These are phyloP conservation scores for Distichodus sexfasciatus DNA, from an alignment of 2,797 vertebrate species.

Conservation along the genomic window DNA sequence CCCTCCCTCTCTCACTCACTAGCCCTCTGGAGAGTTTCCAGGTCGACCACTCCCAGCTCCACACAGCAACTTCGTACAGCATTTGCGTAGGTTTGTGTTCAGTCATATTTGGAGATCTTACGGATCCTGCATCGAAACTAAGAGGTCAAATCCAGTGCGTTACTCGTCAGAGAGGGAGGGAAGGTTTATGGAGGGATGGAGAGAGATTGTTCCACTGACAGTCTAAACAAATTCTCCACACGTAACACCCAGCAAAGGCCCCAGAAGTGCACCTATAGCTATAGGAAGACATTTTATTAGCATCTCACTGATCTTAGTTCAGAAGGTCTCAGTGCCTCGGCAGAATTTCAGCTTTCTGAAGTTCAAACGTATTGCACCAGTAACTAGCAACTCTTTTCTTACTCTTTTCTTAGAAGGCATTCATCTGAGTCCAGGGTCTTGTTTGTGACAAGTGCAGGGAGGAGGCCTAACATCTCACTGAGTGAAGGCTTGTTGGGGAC, in stretches of 20 bases:
- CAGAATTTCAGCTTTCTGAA: too few relatives aligned
- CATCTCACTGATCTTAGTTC: constrained; percentile 33
- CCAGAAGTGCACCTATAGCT: neutral
- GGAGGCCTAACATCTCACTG: constrained; percentile 19
- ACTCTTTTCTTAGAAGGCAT: constrained; percentile 7
- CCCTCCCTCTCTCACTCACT: neutral
- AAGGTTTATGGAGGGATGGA: constrained; percentile 22
- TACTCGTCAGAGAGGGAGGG: constrained; percentile 15
- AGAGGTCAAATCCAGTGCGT: constrained; percentile 13
- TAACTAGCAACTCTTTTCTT: constrained; percentile 11
- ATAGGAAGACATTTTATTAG: constrained; percentile 33
- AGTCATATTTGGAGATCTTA: neutral
- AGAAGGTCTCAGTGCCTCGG: constrained; percentile 11
- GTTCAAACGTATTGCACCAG: too few relatives aligned
- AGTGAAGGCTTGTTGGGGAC: constrained; percentile 42
- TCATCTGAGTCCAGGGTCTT: constrained; percentile 41
- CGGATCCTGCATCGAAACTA: neutral
- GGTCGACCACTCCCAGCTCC: constrained; percentile 17
- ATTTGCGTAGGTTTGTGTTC: constrained; percentile 15
- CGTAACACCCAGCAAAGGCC: constrained; percentile 10
- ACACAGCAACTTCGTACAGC: neutral
- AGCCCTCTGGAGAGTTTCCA: constrained; percentile 15
- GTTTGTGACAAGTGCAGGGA: constrained; percentile 41
- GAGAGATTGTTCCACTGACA: neutral
- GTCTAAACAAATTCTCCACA: constrained; percentile 17